Conservation (phyloP, 2,113 vertebrate genomes). For the Cygnus atratus region DNA sequence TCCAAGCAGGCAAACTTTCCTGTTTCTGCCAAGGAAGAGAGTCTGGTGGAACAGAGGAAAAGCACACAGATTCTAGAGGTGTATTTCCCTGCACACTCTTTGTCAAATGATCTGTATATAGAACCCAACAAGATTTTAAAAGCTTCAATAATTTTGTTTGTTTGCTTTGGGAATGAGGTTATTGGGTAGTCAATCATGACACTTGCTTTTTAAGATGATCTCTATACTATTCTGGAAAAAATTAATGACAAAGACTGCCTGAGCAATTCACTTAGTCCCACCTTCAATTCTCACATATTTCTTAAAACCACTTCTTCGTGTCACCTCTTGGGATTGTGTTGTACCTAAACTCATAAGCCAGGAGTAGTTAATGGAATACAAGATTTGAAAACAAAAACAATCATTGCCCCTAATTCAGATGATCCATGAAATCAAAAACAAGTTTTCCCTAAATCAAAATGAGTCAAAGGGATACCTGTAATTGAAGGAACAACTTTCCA, state of each 20-base stretch:
- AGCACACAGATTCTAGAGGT: background rate
- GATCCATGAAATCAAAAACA: background rate
- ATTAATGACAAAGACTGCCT: background rate
- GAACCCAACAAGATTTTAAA: background rate
- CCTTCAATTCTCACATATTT: background rate
- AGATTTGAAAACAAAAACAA: background rate
- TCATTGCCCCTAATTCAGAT: background rate
- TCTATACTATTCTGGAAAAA: background rate
- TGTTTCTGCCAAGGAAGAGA: background rate
- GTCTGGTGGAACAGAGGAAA: background rate
- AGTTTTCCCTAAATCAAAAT: background rate
- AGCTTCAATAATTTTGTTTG: background rate
- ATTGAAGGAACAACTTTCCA: background rate
- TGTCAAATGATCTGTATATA: background rate
- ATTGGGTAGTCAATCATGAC: background rate
- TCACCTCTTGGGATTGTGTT: background rate
- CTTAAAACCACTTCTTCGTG: background rate
- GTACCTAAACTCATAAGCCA: background rate
- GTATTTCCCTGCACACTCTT: background rate
- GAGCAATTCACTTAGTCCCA: background rate
- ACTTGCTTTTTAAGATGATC: background rate
- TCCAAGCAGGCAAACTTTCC: background rate
- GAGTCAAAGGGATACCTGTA: background rate
- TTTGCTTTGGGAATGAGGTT: background rate
- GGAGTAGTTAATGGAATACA: background rate